These are phyloP conservation scores for Zhengitettix transpicula DNA, from an alignment of 2,888 invertebrate genomes.

Conservation along the genomic window DNA sequence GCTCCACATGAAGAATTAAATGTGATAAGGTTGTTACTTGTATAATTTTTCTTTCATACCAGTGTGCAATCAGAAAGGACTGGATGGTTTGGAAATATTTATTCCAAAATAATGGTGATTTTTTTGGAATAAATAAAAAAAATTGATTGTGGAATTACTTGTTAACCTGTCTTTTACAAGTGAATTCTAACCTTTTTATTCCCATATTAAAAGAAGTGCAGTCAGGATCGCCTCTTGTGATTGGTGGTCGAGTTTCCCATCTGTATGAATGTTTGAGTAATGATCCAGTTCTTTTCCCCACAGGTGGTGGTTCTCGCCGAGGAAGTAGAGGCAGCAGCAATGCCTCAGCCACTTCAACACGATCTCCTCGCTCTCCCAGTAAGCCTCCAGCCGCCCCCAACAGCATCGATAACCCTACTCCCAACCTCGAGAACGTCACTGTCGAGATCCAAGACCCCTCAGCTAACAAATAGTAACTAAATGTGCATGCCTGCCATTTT, in stretches of 20 bases:
- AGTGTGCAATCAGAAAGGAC: too few relatives aligned
- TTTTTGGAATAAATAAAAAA: too few relatives aligned
- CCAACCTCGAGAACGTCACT: constrained; percentile 47
- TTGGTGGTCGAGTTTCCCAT: not conserved
- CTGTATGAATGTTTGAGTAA: not conserved
- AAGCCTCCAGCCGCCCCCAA: constrained; percentile 23
- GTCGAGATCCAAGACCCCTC: constrained; percentile 55
- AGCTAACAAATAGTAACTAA: not conserved
- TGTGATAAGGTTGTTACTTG: too few relatives aligned
- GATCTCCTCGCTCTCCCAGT: constrained; percentile 43
- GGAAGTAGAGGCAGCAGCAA: constrained; percentile 60
- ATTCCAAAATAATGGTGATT: too few relatives aligned
- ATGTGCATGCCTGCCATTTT: not conserved
- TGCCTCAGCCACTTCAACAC: constrained; percentile 54
- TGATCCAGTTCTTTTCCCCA: not conserved
- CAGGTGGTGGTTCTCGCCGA: constrained; percentile 35
- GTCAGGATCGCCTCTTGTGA: too few relatives aligned
- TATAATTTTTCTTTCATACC: too few relatives aligned
- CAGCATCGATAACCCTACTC: constrained; percentile 22
- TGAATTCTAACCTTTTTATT: too few relatives aligned
- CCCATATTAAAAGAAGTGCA: too few relatives aligned
- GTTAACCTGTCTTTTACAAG: too few relatives aligned
- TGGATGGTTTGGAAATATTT: too few relatives aligned
- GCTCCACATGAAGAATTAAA: too few relatives aligned
- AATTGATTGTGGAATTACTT: too few relatives aligned